Evolutionary conservation across 2,113 vertebrate species (phyloP).

Genomic region (Notechis scutatus): DNA sequence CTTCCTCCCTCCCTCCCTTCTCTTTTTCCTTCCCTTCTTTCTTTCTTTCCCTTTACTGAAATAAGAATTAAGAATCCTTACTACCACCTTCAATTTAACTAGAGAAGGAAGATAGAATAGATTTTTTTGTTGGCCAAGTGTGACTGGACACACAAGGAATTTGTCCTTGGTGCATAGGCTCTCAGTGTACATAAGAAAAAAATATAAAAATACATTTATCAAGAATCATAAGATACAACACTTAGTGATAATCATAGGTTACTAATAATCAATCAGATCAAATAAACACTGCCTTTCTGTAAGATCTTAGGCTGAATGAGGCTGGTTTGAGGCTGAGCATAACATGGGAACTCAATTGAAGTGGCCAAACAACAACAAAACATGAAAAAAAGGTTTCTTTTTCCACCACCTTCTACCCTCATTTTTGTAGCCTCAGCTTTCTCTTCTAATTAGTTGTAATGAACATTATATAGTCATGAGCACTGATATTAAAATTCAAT

Average conservation of each 20-base stretch:
- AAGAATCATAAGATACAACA: no score
- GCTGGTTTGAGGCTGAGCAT: not conserved
- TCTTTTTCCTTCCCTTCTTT: not conserved
- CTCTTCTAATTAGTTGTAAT: conserved; percentile 18
- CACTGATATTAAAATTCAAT: conserved; percentile 18
- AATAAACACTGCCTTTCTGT: not conserved
- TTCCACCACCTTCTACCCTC: not conserved
- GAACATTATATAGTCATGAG: conserved; percentile 18
- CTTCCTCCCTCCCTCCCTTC: not conserved
- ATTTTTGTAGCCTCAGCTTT: not conserved
- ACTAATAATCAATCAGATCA: no score
- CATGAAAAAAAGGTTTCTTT: no score
- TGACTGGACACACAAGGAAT: no score
- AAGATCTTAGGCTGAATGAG: not conserved
- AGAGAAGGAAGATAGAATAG: not conserved
- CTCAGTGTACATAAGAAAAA: no score
- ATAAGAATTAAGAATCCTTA: not conserved
- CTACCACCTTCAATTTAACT: not conserved
- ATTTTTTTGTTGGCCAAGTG: no score
- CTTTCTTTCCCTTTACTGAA: not conserved
- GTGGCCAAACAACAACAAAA: no score
- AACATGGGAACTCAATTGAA: not conserved
- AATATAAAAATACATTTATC: no score
- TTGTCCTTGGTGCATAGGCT: no score
- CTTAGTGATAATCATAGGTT: no score